Evolutionary conservation across 2,888 invertebrate genomes (phyloP).

Genomic region (Peribatodes rhomboidaria): DNA sequence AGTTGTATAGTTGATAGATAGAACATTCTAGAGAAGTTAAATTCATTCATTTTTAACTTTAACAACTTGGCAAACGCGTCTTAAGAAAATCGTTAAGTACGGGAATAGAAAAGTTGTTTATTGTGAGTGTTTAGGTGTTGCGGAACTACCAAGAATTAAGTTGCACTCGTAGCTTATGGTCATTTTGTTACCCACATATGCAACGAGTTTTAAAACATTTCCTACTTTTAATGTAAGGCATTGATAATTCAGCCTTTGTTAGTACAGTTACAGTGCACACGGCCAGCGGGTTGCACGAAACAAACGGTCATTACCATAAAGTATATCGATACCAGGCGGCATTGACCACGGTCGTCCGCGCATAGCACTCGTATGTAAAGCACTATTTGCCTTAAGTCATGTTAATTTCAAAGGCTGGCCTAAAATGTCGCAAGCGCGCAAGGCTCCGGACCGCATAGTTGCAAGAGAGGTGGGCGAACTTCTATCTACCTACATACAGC

Average conservation of each 20-base stretch:
- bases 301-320: constrained; percentile 71
- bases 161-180: constrained; percentile 40
- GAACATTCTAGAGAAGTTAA: not conserved
- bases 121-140: constrained; percentile 7
- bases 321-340: constrained; percentile 63
- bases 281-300: constrained; percentile 51
- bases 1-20: not conserved
- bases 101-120: constrained; percentile 14
- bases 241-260: constrained; percentile 59
- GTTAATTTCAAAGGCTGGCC: constrained; percentile 67
- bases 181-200: constrained; percentile 49
- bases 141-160: constrained; percentile 22
- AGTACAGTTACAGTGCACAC: constrained; percentile 57
- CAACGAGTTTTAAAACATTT: constrained; percentile 53
- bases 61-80: too few relatives aligned
- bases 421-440: constrained; percentile 69
- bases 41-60: not conserved
- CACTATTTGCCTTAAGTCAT: constrained; percentile 68
- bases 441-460: constrained; percentile 71
- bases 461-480: constrained; percentile 61
- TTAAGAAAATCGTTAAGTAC: constrained; percentile 19
- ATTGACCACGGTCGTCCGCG: constrained; percentile 70
- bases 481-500: constrained; percentile 54
- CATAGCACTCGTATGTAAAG: constrained; percentile 53
- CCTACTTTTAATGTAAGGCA: constrained; percentile 56